Conservation (phyloP, 2,797 vertebrate species). For the Enteromius argenteus region DNA sequence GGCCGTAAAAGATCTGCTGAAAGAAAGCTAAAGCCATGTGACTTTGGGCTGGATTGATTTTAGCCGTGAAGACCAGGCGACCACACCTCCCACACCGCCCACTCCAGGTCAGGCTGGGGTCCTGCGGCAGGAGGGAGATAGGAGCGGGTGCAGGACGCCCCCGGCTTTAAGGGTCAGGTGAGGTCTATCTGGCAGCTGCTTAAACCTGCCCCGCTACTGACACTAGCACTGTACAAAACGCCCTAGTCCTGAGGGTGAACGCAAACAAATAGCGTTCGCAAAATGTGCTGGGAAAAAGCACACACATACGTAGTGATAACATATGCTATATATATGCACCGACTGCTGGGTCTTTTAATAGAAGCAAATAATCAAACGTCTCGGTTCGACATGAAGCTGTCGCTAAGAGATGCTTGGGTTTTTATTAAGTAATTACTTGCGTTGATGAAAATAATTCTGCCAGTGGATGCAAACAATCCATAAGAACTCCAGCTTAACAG, state of each 20-base stretch:
- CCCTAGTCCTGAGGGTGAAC: slow-evolving; percentile 11
- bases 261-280: slow-evolving; percentile 5
- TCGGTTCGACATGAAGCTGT: not conserved
- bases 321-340: slow-evolving; percentile 1
- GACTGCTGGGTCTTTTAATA: slow-evolving; percentile 3
- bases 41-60: slow-evolving; percentile 58
- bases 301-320: not conserved
- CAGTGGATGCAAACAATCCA: not conserved
- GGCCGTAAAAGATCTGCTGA: not conserved
- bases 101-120: slow-evolving; percentile 53
- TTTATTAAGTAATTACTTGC: slow-evolving; percentile 9
- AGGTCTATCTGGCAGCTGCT: slow-evolving; percentile 44
- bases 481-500: not conserved
- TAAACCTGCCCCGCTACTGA: slow-evolving; percentile 38
- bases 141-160: slow-evolving; percentile 16
- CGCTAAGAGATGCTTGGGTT: not conserved
- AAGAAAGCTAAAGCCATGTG: slow-evolving; percentile 13
- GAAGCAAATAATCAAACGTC: slow-evolving; percentile 2
- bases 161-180: slow-evolving; percentile 48
- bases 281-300: not conserved
- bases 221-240: slow-evolving; percentile 20
- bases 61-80: slow-evolving; percentile 43
- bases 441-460: not conserved
- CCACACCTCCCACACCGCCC: slow-evolving; percentile 55
- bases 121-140: slow-evolving; percentile 16